Evolutionary conservation across 1,140 invertebrate genomes (phyloP), one percentile per base, ranked within the genome.

Genomic region (Dreissena polymorpha): DNA sequence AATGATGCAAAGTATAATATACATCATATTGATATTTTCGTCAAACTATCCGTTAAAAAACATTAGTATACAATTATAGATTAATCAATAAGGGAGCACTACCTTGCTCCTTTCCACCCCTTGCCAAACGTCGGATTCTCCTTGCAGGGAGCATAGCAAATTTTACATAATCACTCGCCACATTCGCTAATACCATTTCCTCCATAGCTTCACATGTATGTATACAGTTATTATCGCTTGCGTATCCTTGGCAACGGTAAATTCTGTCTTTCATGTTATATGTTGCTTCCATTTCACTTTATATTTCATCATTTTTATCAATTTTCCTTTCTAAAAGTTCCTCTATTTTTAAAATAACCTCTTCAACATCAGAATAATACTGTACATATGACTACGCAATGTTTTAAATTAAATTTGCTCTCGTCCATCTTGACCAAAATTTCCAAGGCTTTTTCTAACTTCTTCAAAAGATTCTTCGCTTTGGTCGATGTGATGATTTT

Each of bases 201-300:
- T 86, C 85, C 85, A 86, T 86, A 2, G 77, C 85, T 25, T 81
- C 72, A n/a, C 82, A 27, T 5, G 64, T 76, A 5, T 82, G 64
- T 27, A 84, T 23, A 51, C 84, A 86, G 76, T 85, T 82, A 53
- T 86, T 86, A 53, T 76, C 64, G 8, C 69, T 63, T 0, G 63
- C 70, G 53, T 83, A 84, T 63, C 63, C 51, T 51, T 86, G 85
- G 53, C 72, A 84, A 10, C 64, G 51, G 25, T 79, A 84, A 10
- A 86, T 50, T 14, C 29, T 29, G 16, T 76, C 39, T 67, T 83
- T 83, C 14, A 16, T 64, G 14, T 51, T 71, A 39, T 71, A 82
- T 0, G 51, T 53, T n/a, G 75, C 25, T 25, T 27, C 51, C 65
- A 81, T 75, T 72, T 75, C 57, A 5, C 69, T n/a, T 8, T 51